Conservation (phyloP, 2,888 invertebrate genomes). For the Apamea anceps region DNA sequence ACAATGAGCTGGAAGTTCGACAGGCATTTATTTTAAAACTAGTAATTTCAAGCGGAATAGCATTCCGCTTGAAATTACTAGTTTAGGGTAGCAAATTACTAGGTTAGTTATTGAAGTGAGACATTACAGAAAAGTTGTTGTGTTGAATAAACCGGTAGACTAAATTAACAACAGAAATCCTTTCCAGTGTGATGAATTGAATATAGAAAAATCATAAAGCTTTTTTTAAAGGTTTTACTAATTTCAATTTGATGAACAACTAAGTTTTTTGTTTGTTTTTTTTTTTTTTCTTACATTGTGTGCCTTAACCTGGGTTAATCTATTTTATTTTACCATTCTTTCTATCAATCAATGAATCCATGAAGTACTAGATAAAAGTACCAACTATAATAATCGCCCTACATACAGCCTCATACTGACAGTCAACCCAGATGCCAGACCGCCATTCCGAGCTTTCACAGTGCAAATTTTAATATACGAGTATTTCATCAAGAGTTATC, state of each 20-base stretch:
- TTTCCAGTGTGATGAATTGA: not conserved
- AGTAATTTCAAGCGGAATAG: not conserved
- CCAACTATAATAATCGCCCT: slow-evolving; percentile 1
- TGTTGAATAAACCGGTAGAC: not conserved
- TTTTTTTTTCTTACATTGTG: not conserved
- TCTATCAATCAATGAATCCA: not conserved
- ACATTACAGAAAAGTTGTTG: not conserved
- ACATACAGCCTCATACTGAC: not conserved
- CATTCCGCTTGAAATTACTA: not conserved
- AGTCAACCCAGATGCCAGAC: not conserved
- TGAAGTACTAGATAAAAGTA: not conserved
- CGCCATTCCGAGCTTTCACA: not conserved
- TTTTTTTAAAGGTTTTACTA: not conserved
- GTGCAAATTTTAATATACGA: not conserved
- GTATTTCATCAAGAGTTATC: not conserved
- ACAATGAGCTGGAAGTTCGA: not conserved
- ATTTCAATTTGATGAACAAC: not conserved
- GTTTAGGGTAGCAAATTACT: not conserved
- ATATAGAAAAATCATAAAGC: not conserved
- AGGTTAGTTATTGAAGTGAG: not conserved
- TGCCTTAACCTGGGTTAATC: not conserved
- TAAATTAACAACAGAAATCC: not conserved
- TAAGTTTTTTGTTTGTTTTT: not conserved
- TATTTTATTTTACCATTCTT: not conserved
- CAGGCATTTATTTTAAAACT: not conserved